A percentile compares a stretch with the other conserved stretches of the same genome.
Conservation (phyloP, 2,797 vertebrate genomes). For the Amblyopsis hoosieri region DNA sequence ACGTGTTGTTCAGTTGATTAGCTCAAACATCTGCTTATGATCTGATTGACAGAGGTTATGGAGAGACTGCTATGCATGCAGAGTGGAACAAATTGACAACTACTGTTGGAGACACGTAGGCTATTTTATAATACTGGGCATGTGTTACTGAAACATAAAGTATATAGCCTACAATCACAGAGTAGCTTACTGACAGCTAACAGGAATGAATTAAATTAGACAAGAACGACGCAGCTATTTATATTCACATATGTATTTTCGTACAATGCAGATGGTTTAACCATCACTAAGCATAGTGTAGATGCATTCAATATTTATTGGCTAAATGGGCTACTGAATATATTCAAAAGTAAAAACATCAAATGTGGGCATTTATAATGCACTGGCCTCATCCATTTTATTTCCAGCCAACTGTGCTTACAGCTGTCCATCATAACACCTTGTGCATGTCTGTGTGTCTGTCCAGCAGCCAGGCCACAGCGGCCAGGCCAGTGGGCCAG, state of each 20-base stretch:
- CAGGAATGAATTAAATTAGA: too few species aligned
- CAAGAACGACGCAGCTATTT: constrained; percentile 4
- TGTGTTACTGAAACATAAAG: too few species aligned
- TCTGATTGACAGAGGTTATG: too few species aligned
- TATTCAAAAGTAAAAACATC: constrained; percentile 18
- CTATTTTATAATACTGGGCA: too few species aligned
- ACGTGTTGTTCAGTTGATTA: too few species aligned
- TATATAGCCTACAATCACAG: too few species aligned
- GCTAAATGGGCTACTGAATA: constrained; percentile 6
- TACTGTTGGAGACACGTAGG: too few species aligned
- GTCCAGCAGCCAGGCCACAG: constrained; percentile 1
- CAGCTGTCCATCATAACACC: constrained; percentile 9
- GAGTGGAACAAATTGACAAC: too few species aligned
- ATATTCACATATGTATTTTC: constrained; percentile 41
- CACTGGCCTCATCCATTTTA: constrained; percentile 13
- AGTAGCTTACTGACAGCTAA: too few species aligned
- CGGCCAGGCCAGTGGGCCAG: too few species aligned
- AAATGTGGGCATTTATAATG: constrained; percentile 3
- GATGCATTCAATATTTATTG: constrained; percentile 23
- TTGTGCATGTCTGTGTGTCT: neutral
- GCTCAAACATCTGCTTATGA: too few species aligned
- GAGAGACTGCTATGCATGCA: too few species aligned
- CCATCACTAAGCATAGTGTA: constrained; percentile 37
- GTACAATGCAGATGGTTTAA: constrained; percentile 38
- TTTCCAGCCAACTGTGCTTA: neutral